Percentiles rank a stretch among this genome's conserved stretches.
phyloP scores from a whole-genome alignment of 2,113 vertebrate genomes.

The Peromyscus polionotus region DNA sequence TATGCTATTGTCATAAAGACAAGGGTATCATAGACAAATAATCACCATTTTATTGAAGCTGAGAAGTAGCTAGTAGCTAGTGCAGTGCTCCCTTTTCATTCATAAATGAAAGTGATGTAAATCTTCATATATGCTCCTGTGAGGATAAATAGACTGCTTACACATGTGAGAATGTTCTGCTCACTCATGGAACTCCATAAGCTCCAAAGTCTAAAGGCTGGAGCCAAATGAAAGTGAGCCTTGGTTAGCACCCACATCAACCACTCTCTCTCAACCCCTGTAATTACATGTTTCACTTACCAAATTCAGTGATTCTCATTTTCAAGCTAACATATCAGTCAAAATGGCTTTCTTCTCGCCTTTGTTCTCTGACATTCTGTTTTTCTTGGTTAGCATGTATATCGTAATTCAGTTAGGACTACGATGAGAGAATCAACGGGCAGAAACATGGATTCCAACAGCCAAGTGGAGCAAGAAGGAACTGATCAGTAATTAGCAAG shows the following conservation, averaged over 20 bases:
- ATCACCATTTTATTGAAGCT: neutral
- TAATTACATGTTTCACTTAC: neutral
- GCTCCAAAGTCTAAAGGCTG: neutral
- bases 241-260: neutral
- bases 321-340: neutral
- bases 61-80: accelerated
- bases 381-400: neutral
- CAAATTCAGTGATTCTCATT: neutral
- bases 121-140: neutral
- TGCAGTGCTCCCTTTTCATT: neutral
- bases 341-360: neutral
- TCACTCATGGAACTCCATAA: accelerated
- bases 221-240: neutral
- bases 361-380: neutral
- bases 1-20: neutral
- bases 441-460: neutral
- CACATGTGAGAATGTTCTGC: neutral
- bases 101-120: neutral
- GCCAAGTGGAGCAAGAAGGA: neutral
- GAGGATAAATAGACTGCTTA: neutral
- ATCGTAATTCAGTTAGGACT: neutral
- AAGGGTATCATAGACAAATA: neutral
- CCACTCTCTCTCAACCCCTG: neutral
- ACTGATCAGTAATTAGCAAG: neutral
- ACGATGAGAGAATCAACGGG: neutral